These are phyloP conservation scores for Eunapius fragilis DNA, from an alignment of 37 sponge, comb jelly and placozoan species.

Conservation along the genomic window DNA sequence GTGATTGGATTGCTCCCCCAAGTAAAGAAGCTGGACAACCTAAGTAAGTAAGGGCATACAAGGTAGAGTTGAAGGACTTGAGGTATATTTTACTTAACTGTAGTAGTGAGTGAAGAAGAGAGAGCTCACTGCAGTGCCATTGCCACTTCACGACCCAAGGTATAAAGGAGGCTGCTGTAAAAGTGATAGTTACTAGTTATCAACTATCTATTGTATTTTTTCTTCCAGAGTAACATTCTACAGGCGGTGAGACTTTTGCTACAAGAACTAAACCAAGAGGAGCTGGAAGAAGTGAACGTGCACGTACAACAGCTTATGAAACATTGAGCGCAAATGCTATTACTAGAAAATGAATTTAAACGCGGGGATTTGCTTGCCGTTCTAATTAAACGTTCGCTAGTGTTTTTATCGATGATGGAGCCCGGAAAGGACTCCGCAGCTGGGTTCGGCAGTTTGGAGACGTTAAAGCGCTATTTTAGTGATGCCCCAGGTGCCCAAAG, in stretches of 20 bases:
- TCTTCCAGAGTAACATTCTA: background rate
- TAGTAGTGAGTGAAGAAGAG: no score
- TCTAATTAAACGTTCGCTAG: no score
- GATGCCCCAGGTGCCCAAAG: no score
- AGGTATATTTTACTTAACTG: background rate
- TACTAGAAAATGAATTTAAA: no score
- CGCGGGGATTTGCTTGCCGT: no score
- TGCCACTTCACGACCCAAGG: background rate
- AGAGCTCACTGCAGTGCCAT: background rate
- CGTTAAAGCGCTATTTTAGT: no score
- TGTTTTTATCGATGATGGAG: no score
- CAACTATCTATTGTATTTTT: background rate
- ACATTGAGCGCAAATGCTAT: no score
- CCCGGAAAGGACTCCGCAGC: no score
- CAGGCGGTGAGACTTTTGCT: conserved; percentile 47
- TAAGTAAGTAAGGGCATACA: conserved; percentile 13
- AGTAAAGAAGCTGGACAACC: conserved; percentile 55
- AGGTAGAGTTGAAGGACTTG: background rate
- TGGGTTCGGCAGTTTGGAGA: no score
- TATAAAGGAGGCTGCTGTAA: no score
- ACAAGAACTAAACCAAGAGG: conserved; percentile 31
- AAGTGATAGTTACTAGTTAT: no score
- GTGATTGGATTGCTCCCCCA: conserved; percentile 51
- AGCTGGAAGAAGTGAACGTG: conserved; percentile 12
- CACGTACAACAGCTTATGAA: background rate